These are phyloP conservation scores for Latrodectus geometricus DNA, from an alignment of 1,140 invertebrate genomes.

Conservation along the genomic window DNA sequence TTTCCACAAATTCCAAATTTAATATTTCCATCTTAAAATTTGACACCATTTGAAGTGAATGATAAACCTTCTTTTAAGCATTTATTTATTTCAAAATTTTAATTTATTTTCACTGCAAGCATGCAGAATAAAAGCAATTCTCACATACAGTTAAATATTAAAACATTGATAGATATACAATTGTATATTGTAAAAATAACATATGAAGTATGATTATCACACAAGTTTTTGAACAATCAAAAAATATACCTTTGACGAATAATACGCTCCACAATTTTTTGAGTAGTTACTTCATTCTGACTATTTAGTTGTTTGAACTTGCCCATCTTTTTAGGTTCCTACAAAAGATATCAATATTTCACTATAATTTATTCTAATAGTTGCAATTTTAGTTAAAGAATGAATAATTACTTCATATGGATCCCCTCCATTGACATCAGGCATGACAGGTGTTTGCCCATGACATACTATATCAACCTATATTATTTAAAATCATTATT, in stretches of 20 bases:
- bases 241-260: conserved; percentile 84
- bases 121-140: background rate
- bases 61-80: background rate
- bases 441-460: conserved; percentile 83
- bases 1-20: no score
- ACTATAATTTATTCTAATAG: background rate
- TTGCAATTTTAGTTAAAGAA: background rate
- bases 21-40: no score
- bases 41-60: background rate
- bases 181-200: background rate
- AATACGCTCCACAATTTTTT: conserved; percentile 96
- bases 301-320: conserved; percentile 85
- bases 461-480: conserved; percentile 91
- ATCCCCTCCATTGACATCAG: conserved; percentile 84
- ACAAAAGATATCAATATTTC: conserved; percentile 49
- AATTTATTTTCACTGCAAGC: no score
- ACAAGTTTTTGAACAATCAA: conserved; percentile 7
- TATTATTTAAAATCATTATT: no score
- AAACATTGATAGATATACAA: background rate
- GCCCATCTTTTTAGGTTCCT: conserved; percentile 81
- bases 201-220: background rate
- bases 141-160: no score
- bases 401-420: conserved; percentile 77
- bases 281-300: conserved; percentile 93
- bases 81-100: background rate